These are phyloP conservation scores for Gryllus bimaculatus DNA, from an alignment of 1,140 invertebrate genomes.

Conservation along the genomic window DNA sequence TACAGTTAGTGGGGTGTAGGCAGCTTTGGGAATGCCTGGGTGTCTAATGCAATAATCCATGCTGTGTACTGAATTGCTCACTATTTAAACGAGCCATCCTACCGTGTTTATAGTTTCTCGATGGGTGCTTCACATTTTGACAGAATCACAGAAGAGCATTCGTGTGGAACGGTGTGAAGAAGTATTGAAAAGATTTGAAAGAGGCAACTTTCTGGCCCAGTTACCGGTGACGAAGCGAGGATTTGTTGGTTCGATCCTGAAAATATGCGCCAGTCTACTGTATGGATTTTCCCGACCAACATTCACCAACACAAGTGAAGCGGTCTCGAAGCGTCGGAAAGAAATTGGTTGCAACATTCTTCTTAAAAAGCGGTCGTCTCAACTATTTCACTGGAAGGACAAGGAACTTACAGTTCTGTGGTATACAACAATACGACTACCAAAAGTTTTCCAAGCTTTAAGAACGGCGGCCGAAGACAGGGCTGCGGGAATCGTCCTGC, in stretches of 20 bases:
- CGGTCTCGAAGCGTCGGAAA: background rate
- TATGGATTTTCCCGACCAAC: background rate
- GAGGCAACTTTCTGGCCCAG: background rate
- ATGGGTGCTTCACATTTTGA: too few relatives aligned
- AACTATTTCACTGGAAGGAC: constrained; percentile 9
- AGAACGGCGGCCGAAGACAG: constrained; percentile 8
- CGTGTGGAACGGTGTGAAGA: constrained; percentile 9
- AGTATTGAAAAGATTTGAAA: background rate
- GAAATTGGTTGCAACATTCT: background rate
- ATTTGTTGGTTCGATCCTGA: constrained; percentile 6
- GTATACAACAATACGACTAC: constrained; percentile 9
- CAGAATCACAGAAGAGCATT: too few relatives aligned
- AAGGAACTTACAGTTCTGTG: constrained; percentile 11
- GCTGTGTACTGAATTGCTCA: background rate
- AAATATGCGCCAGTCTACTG: background rate
- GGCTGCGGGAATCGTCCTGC: background rate
- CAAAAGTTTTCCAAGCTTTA: constrained; percentile 12
- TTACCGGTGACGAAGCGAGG: background rate
- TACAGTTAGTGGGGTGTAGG: background rate
- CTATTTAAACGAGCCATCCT: background rate
- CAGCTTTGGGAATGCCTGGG: background rate
- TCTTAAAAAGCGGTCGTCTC: background rate
- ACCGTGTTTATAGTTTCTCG: background rate
- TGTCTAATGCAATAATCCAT: background rate
- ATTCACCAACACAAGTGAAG: constrained; percentile 10